Evolutionary conservation across 2,797 vertebrate species (phyloP).

Genomic region (Pelobates cultripes): DNA sequence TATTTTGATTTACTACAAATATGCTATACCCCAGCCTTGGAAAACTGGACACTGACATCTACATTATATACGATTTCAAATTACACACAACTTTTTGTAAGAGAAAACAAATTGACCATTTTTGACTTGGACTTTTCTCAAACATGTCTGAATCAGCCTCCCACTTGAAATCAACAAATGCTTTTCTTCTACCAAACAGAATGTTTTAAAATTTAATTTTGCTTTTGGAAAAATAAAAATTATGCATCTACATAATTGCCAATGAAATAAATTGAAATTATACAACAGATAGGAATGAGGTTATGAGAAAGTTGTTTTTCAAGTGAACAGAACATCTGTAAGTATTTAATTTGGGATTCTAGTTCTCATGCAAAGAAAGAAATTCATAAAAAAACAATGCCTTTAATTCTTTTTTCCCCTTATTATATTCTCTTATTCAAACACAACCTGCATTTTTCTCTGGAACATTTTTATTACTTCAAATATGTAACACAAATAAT

Average conservation of each 20-base stretch:
- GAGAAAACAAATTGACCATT: background rate
- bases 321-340: constrained; percentile 49
- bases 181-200: constrained; percentile 23
- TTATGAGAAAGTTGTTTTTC: constrained; percentile 51
- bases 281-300: constrained; percentile 46
- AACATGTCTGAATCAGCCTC: constrained; percentile 22
- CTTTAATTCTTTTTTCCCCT: constrained; percentile 26
- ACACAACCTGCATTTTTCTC: too few species aligned
- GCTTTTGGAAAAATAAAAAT: constrained; percentile 37
- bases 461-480: too few species aligned
- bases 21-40: too few species aligned
- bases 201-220: constrained; percentile 21
- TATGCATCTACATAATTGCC: constrained; percentile 29
- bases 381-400: constrained; percentile 32
- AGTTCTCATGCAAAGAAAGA: constrained; percentile 34
- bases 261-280: constrained; percentile 37
- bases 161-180: constrained; percentile 26
- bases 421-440: too few species aligned
- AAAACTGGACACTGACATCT: too few species aligned
- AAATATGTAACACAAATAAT: too few species aligned
- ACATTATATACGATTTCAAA: too few species aligned
- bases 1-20: too few species aligned
- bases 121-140: constrained; percentile 4
- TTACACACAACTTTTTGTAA: too few species aligned
- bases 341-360: constrained; percentile 47